Base-by-base conservation (phyloP, 2,888 invertebrate genomes). In the Salticus scenicus region DNA sequence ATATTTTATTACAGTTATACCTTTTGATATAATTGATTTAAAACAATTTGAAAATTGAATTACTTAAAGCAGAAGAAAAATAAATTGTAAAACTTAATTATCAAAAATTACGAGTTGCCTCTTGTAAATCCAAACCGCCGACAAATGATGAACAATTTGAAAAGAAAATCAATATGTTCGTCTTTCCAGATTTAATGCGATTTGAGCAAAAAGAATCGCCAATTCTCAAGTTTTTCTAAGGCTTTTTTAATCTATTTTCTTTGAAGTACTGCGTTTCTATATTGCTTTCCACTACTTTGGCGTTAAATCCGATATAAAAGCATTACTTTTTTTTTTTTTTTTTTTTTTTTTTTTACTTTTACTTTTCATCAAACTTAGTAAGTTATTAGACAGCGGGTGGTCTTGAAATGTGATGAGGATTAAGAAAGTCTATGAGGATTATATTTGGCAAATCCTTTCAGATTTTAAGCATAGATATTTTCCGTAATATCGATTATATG, bases 391-490 rank as follows among this genome's bases (percentile, higher is more conserved):
- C 57, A 24, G 24, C 20, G 57, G 57, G 24, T 57, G 57, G 57
- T 57, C 57, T 12, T 57, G 57, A 57, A 57, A 57, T 57, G 57
- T 57, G 57, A 57, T 57, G 57, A 57, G 57, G 57, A 57, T 57
- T 57, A 57, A 57, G 57, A 57, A 57, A 24, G 57, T 24, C 24
- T 57, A 57, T 4, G 12, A 57, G 57, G 57, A 57, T 57, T 57
- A 57, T 20, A 24, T 2, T 24, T 57, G 57, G 24, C 57, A 57
- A 4, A 7, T 8, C 1, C 24, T 57, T 24, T 57, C 57, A 57
- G 24, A 2, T 17, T 10, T 47, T 14, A 2, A 7, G 14, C 42
- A 47, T 10, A 47, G 2, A 47, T 47, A 47, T 47, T 14, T 17
- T 17, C 10, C 10, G 7, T 17, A 47, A 17, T 47, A 2, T 47